Percentiles rank a stretch among this genome's conserved stretches.
Conservation (phyloP, 2,888 invertebrate genomes). For the Tenthredo distinguenda region DNA sequence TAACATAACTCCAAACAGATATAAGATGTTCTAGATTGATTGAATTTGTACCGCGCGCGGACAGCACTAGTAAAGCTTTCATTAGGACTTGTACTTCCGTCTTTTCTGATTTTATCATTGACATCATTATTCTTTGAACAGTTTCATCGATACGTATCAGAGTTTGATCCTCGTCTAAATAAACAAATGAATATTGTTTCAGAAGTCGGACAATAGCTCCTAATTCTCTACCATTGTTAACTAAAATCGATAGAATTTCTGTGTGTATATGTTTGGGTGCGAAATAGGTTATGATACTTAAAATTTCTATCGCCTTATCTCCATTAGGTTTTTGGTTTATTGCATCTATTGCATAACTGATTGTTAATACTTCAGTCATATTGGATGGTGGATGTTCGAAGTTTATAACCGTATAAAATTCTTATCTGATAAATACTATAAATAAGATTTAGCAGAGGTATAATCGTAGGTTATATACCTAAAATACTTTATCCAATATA, state of each 20-base stretch:
- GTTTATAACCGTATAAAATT: background rate
- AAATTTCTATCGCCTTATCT: background rate
- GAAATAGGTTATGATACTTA: background rate
- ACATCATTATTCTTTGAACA: background rate
- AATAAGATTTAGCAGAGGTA: background rate
- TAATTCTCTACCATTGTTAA: background rate
- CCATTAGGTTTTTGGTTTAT: background rate
- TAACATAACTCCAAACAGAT: background rate
- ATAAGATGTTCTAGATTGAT: constrained; percentile 4
- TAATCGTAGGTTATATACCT: background rate
- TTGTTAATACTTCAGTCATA: background rate
- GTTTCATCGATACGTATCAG: background rate
- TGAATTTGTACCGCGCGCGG: background rate
- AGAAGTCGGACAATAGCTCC: background rate
- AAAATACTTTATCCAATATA: background rate
- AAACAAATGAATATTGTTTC: background rate
- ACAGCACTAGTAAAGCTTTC: background rate
- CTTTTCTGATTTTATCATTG: background rate
- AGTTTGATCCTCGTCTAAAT: background rate
- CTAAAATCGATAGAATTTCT: background rate
- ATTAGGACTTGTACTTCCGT: background rate
- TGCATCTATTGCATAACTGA: background rate
- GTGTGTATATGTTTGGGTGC: background rate
- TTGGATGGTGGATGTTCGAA: background rate
- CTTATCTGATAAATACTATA: background rate